These are phyloP conservation scores for Anoplopoma fimbria DNA, from an alignment of 2,113 vertebrate genomes.

Conservation along the genomic window DNA sequence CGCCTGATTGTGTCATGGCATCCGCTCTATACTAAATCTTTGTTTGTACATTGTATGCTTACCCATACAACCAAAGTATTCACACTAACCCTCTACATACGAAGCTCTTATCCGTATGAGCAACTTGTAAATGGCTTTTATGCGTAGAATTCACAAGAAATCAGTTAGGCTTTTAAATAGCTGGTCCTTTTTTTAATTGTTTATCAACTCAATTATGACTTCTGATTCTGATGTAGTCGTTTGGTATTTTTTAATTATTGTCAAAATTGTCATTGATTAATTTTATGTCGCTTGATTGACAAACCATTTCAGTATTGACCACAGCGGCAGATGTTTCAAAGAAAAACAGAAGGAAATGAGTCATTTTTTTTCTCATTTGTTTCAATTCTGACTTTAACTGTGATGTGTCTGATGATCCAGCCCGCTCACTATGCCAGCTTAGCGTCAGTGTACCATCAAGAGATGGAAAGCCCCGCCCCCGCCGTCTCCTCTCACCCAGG, in stretches of 20 bases:
- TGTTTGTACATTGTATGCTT: not conserved
- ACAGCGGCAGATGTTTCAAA: not conserved
- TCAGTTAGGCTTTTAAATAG: not conserved
- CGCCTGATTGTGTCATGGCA: not conserved
- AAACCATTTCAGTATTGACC: no score
- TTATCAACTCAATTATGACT: not conserved
- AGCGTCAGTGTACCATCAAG: slow-evolving; percentile 42
- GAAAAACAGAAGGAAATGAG: not conserved
- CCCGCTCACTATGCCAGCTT: slow-evolving; percentile 71
- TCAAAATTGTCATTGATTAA: not conserved
- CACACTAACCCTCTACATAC: not conserved
- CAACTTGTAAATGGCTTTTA: not conserved
- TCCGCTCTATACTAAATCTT: not conserved
- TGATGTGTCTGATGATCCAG: slow-evolving; percentile 13
- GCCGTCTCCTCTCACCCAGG: slow-evolving; percentile 36
- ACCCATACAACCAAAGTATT: not conserved
- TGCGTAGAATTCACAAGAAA: not conserved
- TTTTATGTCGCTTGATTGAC: no score
- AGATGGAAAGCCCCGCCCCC: slow-evolving; percentile 38
- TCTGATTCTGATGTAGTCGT: no score
- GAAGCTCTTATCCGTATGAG: not conserved
- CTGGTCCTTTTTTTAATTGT: not conserved
- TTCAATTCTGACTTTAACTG: not conserved
- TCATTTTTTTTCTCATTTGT: not conserved
- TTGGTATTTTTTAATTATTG: not conserved